Base-by-base conservation (phyloP, 2,113 vertebrate species). In the Hymenochirus boettgeri region DNA sequence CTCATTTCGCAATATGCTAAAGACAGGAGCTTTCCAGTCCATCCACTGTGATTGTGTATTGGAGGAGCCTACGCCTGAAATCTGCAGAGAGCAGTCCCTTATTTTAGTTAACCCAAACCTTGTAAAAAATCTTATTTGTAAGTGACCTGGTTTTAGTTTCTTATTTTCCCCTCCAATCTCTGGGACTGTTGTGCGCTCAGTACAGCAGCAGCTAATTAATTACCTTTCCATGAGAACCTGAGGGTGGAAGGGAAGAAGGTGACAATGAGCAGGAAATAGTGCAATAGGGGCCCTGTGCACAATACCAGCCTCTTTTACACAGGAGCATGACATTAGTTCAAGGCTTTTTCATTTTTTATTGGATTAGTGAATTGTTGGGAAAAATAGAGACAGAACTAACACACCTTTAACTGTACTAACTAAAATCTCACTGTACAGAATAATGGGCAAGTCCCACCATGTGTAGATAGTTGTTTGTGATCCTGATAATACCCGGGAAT, bases 251-350 rank as follows among this genome's bases (percentile, higher is more conserved):
- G 73, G 17, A 15, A 35, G 55, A 79, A 85, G 83, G 84, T 88
- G 86, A 86, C 85, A 86, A 86, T 74, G 78, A 77, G 75, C 85
- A 88, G 86, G 86, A 89, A 89, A 78, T 79, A 65, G 77, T 79
- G 79, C 79, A 61, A 33, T 75, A 42, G 57, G 74, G 54, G 74
- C 79, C 71, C 75, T 70, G 72, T 71, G 69, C 79, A 80, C 82
- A 79, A 73, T 73, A 57, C 74, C 80, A 75, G 74, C 65, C 77
- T 35, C 74, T 70, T 74, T 77, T 29, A 72, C 66, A 58, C 63
- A 11, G 37, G 56, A 58, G 35, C 23, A 45, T 37, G 15, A 45
- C 39, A 35, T 58, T 10, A 48, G 46, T 48, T 23, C 46, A 48
- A 48, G 18, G 21, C 11, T 23, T 48, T 13, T 48, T 48, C 11